Conservation (phyloP, 2,113 vertebrate genomes). For the Vanacampus margaritifer region DNA sequence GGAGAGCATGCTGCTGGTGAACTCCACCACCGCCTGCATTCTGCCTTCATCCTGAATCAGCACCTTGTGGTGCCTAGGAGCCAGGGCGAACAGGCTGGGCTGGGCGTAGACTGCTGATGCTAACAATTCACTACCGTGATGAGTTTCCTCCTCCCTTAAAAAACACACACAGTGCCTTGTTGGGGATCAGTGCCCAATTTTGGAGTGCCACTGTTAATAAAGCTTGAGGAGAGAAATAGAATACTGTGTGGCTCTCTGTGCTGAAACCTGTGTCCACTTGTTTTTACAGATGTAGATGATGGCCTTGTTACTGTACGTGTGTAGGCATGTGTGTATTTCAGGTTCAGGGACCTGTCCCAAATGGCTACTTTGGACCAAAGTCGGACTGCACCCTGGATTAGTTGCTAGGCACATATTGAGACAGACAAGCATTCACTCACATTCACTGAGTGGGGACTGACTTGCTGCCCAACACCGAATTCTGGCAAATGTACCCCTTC, state of each 20-base stretch:
- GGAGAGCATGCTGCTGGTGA: constrained; percentile 65
- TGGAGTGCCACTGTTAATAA: constrained; percentile 56
- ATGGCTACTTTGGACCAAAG: too few relatives aligned
- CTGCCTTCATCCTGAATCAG: constrained; percentile 72
- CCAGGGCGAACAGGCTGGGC: constrained; percentile 43
- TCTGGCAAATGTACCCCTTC: neutral
- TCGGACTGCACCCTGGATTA: neutral
- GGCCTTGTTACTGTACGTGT: neutral
- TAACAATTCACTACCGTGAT: constrained; percentile 66
- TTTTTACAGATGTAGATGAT: constrained; percentile 15
- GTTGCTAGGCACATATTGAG: neutral
- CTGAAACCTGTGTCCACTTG: constrained; percentile 5
- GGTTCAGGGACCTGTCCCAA: neutral
- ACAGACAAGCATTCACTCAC: neutral
- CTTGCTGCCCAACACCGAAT: neutral
- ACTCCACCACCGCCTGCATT: constrained; percentile 52
- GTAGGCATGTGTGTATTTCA: too few relatives aligned
- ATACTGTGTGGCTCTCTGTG: constrained; percentile 15
- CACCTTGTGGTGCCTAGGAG: constrained; percentile 63
- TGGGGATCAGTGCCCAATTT: constrained; percentile 43
- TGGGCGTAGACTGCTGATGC: constrained; percentile 59
- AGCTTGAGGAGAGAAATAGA: constrained; percentile 35
- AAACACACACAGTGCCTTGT: constrained; percentile 52
- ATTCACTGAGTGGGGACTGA: neutral
- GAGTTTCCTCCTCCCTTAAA: constrained; percentile 65